Conservation (phyloP, 2,113 vertebrate genomes). For the Clarias gariepinus region DNA sequence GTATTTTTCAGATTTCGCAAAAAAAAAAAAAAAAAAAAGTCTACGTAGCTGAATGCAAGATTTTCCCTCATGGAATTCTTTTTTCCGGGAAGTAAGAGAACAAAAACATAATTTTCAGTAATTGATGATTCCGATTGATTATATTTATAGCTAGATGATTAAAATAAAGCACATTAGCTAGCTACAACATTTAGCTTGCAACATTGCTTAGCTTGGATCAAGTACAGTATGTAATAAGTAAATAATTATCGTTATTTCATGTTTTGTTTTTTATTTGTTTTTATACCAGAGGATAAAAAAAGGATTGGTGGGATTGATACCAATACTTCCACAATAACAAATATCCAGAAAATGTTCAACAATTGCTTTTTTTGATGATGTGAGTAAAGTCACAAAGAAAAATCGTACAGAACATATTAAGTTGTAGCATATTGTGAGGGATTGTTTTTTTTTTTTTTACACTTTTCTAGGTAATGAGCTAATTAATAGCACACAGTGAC, state of each 20-base stretch:
- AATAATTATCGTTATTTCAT: too few relatives aligned
- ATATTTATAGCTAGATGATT: not conserved
- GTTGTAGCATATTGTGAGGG: not conserved
- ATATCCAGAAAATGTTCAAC: not conserved
- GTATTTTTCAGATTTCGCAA: slow-evolving; percentile 46
- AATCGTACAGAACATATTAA: not conserved
- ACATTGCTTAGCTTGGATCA: not conserved
- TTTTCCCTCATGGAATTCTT: not conserved
- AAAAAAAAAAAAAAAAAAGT: not conserved
- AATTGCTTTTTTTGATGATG: not conserved
- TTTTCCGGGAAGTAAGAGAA: not conserved
- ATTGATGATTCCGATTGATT: not conserved
- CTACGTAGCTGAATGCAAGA: not conserved
- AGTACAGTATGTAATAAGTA: not conserved
- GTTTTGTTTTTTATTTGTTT: not conserved
- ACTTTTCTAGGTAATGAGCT: not conserved
- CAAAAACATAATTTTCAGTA: not conserved
- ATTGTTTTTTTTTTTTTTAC: not conserved
- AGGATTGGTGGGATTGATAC: too few relatives aligned
- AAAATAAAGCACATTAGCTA: not conserved
- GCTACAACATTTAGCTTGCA: not conserved
- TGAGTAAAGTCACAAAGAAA: not conserved
- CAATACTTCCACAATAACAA: too few relatives aligned
- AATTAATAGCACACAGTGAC: slow-evolving; percentile 1
- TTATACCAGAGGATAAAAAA: too few relatives aligned